Base-by-base conservation (phyloP, 2,888 invertebrate genomes). In the Eubasilissa splendida region DNA sequence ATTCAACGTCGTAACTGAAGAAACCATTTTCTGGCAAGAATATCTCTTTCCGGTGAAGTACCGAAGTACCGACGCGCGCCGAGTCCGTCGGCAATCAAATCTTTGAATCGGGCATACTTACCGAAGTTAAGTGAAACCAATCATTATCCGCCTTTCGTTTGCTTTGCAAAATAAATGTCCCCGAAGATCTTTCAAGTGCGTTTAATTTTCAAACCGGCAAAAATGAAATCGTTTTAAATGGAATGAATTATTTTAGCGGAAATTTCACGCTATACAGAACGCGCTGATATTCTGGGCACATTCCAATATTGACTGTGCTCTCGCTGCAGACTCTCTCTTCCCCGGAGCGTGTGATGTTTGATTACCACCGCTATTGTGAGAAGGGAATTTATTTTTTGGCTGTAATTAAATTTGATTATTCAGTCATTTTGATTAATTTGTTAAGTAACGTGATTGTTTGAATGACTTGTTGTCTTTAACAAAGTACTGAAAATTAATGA, bases 151-250 rank as follows among this genome's bases (percentile, higher is more conserved):
- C 11, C 14, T 52, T 79, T 71, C 76, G 79, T 79, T 81, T 79
- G 76, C 79, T 79, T 81, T 79, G 66, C 81, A 63, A 71, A 81
- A 81, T 79, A 81, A 81, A 81, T 81, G 81, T 81, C 79, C 79
- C 70, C 81, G 42, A 52, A 65, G 75, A 81, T 77, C 81, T 76
- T 42, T 76, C 75, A n/a, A 63, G 54, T 56, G 63, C 76, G 71
- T 76, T 81, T 79, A 75, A 79, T 81, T 79, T 79, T 42, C 79
- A 79, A 76, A 76, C 73, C 79, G n/a, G 68, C 53, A 81, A 81
- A 81, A 81, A 76, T 79, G 66, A 79, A 81, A 79, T 81, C 81
- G 53, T 77, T 65, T 63, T 59, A 68, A 56, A 59, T 31, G 12
- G 76, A 54, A 33, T 60, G 81, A 81, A 79, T 79, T 76, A 81